Evolutionary conservation across 2,888 invertebrate genomes (phyloP).

Genomic region (Drosophila subquinaria): DNA sequence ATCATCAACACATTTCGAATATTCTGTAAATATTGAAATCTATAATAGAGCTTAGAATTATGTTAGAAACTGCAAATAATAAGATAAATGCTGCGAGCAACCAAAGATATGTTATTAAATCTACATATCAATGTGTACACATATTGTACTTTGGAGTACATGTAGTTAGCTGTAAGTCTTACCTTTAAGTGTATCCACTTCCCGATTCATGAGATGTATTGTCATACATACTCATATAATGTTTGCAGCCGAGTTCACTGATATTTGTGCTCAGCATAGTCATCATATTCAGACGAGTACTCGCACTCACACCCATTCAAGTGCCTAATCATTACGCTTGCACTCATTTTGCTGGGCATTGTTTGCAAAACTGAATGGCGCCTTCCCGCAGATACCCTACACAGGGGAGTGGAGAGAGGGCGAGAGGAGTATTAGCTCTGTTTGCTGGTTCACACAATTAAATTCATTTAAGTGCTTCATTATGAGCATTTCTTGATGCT

Average conservation of each 20-base stretch:
- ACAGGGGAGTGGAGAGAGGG: not conserved
- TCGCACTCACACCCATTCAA: conserved; percentile 26
- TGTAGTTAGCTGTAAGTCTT: not conserved
- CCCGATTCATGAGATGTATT: conserved; percentile 24
- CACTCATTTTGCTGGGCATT: conserved; percentile 66
- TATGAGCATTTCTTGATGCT: conserved; percentile 70
- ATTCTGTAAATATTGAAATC: too few relatives aligned
- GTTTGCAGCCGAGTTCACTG: not conserved
- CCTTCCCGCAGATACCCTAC: conserved; percentile 33
- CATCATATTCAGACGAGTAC: conserved; percentile 3
- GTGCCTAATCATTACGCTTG: conserved; percentile 61
- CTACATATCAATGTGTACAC: not conserved
- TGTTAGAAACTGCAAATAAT: conserved; percentile 1
- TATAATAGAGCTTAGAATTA: too few relatives aligned
- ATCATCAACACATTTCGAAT: too few relatives aligned
- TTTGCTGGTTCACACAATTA: conserved; percentile 75
- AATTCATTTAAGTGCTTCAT: conserved; percentile 82
- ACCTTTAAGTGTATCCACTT: conserved; percentile 41
- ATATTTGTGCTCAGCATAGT: not conserved
- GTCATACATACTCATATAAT: conserved; percentile 3
- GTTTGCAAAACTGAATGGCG: conserved; percentile 66
- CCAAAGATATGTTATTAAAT: conserved; percentile 8
- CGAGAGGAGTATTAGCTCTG: not conserved
- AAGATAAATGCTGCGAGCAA: not conserved
- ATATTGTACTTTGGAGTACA: not conserved